phyloP scores from a whole-genome alignment of 1,140 invertebrate genomes.

The Portunus trituberculatus region DNA sequence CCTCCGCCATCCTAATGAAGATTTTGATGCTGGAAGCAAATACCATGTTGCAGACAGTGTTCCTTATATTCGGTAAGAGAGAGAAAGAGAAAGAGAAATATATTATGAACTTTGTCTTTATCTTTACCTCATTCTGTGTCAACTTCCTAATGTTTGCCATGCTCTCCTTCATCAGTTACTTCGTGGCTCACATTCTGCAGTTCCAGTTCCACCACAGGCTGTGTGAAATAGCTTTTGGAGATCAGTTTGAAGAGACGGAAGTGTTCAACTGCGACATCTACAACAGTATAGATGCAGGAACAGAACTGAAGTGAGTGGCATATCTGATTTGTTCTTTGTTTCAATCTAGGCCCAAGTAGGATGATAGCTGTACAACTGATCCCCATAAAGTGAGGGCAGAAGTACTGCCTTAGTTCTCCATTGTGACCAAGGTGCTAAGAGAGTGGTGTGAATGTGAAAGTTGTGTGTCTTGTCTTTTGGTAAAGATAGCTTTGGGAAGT shows the following conservation, averaged over 20 bases:
- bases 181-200: slow-evolving; percentile 90
- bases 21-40: slow-evolving; percentile 92
- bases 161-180: slow-evolving; percentile 80
- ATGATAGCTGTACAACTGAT: too few species aligned
- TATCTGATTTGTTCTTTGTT: too few species aligned
- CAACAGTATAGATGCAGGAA: slow-evolving; percentile 28
- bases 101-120: not conserved
- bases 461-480: too few species aligned
- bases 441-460: too few species aligned
- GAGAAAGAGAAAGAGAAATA: not conserved
- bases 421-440: too few species aligned
- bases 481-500: too few species aligned
- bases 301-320: slow-evolving; percentile 44
- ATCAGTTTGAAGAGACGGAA: not conserved
- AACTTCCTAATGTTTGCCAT: not conserved
- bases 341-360: too few species aligned
- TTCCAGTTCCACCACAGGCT: slow-evolving; percentile 93
- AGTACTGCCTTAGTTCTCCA: too few species aligned
- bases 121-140: too few species aligned
- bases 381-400: too few species aligned
- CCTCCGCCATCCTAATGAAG: slow-evolving; percentile 85
- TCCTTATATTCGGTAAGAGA: slow-evolving; percentile 86
- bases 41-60: slow-evolving; percentile 91
- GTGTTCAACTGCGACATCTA: slow-evolving; percentile 70
- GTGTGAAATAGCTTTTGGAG: slow-evolving; percentile 86